Percentiles rank a stretch among this genome's conserved stretches.
These are phyloP conservation scores for Lasioglossum figueresi DNA, from an alignment of 2,888 invertebrate species.

Conservation along the genomic window DNA sequence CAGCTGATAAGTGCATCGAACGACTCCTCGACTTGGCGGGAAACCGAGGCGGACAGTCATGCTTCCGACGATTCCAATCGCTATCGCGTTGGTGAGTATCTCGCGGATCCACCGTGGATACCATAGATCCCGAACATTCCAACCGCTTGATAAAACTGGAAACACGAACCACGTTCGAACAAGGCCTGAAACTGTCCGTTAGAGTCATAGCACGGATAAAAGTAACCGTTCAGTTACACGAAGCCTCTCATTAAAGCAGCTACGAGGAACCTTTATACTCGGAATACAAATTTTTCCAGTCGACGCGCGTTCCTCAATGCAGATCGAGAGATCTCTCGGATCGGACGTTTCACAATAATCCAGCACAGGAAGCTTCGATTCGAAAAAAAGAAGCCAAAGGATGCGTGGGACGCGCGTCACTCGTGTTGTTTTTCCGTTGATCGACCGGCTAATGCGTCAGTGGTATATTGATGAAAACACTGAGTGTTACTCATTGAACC, in stretches of 20 bases:
- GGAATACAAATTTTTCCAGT: not conserved
- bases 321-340: not conserved
- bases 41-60: not conserved
- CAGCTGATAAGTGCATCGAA: constrained; percentile 26
- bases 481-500: constrained; percentile 28
- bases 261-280: not conserved
- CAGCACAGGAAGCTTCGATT: constrained; percentile 32
- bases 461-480: constrained; percentile 50
- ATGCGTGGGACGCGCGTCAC: constrained; percentile 69
- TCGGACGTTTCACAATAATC: not conserved
- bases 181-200: not conserved
- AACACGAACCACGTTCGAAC: not conserved
- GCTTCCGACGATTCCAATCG: not conserved
- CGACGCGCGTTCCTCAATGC: constrained; percentile 1
- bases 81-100: constrained; percentile 6
- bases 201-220: too few species aligned
- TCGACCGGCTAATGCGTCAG: constrained; percentile 64
- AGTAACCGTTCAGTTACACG: not conserved
- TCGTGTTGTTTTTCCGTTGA: constrained; percentile 68
- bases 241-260: not conserved
- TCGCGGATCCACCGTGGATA: not conserved
- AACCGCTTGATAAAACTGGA: constrained; percentile 26
- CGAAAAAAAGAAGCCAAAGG: constrained; percentile 53
- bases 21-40: not conserved
- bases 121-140: not conserved